Conservation (phyloP, 2,888 invertebrate genomes). For the Epicampocera succincta region DNA sequence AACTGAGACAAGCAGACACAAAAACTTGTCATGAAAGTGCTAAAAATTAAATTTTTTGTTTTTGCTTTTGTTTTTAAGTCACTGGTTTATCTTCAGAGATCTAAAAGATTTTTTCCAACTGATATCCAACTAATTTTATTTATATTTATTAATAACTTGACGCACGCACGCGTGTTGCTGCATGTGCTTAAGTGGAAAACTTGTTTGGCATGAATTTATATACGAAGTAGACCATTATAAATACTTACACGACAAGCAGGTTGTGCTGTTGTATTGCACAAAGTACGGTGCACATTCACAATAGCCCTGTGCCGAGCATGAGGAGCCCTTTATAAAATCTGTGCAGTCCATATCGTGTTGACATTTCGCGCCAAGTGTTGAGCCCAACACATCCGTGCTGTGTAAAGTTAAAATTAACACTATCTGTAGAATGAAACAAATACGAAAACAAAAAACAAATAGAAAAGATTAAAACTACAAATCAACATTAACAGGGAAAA, state of each 20-base stretch:
- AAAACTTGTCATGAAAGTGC: conserved; percentile 67
- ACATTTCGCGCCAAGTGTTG: conserved; percentile 78
- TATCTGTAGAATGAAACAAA: conserved; percentile 61
- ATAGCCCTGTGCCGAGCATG: conserved; percentile 83
- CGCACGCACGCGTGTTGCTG: neutral
- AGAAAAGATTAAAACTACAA: conserved; percentile 3
- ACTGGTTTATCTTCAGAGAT: conserved; percentile 29
- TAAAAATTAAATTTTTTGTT: conserved; percentile 41
- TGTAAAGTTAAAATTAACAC: conserved; percentile 65
- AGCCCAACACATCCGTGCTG: conserved; percentile 52
- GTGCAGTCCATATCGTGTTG: conserved; percentile 82
- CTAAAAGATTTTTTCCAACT: conserved; percentile 4
- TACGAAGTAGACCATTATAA: neutral
- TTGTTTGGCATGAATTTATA: conserved; percentile 3
- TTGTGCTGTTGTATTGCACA: conserved; percentile 89
- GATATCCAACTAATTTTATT: conserved; percentile 8
- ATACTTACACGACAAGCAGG: conserved; percentile 92
- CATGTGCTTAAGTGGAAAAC: conserved; percentile 19
- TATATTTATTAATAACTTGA: conserved; percentile 5
- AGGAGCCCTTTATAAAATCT: conserved; percentile 81
- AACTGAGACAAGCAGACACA: conserved; percentile 32
- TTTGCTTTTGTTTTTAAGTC: neutral
- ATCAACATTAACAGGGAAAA: neutral
- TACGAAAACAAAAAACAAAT: neutral
- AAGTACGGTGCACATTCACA: conserved; percentile 92